Evolutionary conservation across 1,140 invertebrate genomes (phyloP).

Genomic region (Macrocentrus cingulum): DNA sequence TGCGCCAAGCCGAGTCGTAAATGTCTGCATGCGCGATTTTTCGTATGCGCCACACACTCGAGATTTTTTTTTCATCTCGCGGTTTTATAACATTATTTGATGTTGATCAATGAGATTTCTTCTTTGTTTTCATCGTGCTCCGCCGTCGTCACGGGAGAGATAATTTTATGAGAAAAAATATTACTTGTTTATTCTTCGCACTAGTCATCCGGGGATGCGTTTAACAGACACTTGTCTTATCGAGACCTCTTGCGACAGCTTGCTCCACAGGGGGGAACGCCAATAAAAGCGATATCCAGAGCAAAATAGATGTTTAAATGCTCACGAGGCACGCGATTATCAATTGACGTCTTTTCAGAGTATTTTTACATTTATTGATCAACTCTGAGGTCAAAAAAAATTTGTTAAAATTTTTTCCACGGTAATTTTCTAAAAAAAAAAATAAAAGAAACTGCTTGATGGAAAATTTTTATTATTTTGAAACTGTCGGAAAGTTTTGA

Average conservation of each 20-base stretch:
- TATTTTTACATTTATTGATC: neutral
- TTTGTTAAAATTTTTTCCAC: too few relatives aligned
- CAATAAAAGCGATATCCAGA: constrained; percentile 41
- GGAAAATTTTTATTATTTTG: too few relatives aligned
- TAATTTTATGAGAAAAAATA: constrained; percentile 26
- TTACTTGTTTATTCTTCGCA: constrained; percentile 8
- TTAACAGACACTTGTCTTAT: constrained; percentile 37
- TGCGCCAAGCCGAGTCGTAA: too few relatives aligned
- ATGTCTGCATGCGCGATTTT: constrained; percentile 12
- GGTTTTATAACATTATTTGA: neutral
- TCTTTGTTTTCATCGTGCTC: neutral
- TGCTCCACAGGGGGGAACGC: constrained; percentile 45
- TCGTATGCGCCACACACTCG: too few relatives aligned
- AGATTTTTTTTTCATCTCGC: too few relatives aligned
- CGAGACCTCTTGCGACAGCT: constrained; percentile 41
- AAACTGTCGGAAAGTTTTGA: too few relatives aligned
- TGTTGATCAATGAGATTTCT: constrained; percentile 16
- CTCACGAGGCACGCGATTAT: too few relatives aligned
- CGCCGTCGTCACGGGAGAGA: constrained; percentile 12
- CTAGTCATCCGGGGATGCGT: constrained; percentile 23
- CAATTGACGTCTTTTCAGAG: neutral
- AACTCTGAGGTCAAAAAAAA: neutral
- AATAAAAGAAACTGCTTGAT: too few relatives aligned
- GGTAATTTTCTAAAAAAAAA: too few relatives aligned
- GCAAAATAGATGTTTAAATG: constrained; percentile 27